phyloP scores from a whole-genome alignment of 2,113 vertebrate genomes.

The Xiphophorus maculatus region DNA sequence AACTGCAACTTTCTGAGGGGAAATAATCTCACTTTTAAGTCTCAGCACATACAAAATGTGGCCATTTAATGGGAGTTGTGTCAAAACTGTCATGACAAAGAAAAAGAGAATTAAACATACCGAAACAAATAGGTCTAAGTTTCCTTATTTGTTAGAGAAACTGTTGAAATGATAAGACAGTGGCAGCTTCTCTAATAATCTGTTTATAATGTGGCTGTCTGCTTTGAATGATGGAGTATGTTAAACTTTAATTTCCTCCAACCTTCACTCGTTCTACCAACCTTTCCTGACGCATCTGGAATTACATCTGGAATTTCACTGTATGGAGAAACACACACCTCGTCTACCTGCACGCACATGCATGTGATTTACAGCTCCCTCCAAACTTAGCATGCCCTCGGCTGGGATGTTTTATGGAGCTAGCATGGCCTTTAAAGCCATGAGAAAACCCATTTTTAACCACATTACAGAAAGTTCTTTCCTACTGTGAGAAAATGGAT shows the following conservation, averaged over 20 bases:
- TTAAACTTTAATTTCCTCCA: conserved; percentile 33
- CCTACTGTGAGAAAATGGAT: conserved; percentile 53
- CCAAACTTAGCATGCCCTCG: background rate
- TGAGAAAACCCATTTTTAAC: conserved; percentile 29
- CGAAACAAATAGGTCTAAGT: background rate
- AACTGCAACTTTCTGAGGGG: background rate
- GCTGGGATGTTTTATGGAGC: conserved; percentile 41
- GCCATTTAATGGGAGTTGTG: conserved; percentile 18
- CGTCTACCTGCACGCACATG: background rate
- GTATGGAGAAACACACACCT: background rate
- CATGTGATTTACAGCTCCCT: conserved; percentile 39
- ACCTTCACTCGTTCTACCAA: conserved; percentile 15
- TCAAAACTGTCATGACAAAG: background rate
- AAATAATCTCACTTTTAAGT: background rate
- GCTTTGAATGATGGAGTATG: conserved; percentile 6
- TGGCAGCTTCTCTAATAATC: conserved; percentile 2
- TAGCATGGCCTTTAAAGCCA: conserved; percentile 46
- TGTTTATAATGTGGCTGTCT: conserved; percentile 9
- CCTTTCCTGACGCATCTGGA: conserved; percentile 23
- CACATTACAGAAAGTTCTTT: conserved; percentile 43
- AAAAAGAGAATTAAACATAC: conserved; percentile 8
- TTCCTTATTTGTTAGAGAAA: conserved; percentile 7
- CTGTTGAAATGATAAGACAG: background rate
- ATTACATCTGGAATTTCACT: conserved; percentile 6
- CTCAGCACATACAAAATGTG: background rate